Evolutionary conservation across 53 echinoderm and acorn worm species (phyloP), one percentile per base, ranked within the genome.

Genomic region (Patiria pectinifera): DNA sequence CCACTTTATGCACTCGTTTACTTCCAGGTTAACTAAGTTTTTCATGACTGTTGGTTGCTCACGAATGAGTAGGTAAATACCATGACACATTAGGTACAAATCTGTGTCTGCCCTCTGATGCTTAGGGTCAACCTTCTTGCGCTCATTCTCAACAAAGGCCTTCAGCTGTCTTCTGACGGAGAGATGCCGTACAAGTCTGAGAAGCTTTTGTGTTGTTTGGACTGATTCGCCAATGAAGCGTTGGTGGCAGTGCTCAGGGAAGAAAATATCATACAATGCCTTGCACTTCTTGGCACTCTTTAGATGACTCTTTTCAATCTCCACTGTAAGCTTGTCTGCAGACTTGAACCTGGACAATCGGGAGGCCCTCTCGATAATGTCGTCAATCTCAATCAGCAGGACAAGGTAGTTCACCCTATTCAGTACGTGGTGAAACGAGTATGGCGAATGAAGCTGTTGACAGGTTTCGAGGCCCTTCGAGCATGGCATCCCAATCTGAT

Each of bases 181-280:
- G 8, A 69, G 22, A 23, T 45, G 60, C 15, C 48, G 82, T 21
- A 88, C 76, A 7, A 92, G 62, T 5, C 12, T 3, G 2, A 94
- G 58, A 35, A 94, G 18, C 1, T 45, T n/a, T 9, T 21, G 0
- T 2, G 77, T 78, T 9, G 12, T 59, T 48, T 9, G 14, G 4
- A 46, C n/a, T 23, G 47, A 84, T 78, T 92, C 89, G 75, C 92
- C 92, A 0, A 87, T 75, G 58, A 89, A 62, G 14, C 94, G 87
- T 60, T 76, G 94, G 84, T 94, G 92, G 44, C 92, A 92, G 58
- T 94, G 94, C 69, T 78, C 62, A 11, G 92, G 92, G 53, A 89
- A 92, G 48, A 94, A 72, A 4, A 92, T 62, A 49, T 87, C 59
- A 89, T 88, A 89, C 23, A 94, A 49, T 12, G 82, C 75, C 26